A percentile compares a stretch with the other conserved stretches of the same genome.
Evolutionary conservation across 2,113 vertebrate species (phyloP).

Genomic region (Ammodytes dubius): DNA sequence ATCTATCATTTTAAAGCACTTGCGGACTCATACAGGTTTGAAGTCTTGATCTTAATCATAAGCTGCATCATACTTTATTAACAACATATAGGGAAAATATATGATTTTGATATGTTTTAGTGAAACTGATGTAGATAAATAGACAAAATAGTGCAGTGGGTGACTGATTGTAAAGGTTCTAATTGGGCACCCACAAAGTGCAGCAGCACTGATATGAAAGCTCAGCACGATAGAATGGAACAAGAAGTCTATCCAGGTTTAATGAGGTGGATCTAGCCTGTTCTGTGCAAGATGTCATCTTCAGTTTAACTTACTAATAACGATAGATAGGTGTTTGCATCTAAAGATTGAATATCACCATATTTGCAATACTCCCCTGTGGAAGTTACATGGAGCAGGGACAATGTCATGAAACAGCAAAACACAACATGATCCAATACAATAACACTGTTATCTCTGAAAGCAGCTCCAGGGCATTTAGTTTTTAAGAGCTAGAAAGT

Average conservation of each 20-base stretch:
- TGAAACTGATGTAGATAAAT: neutral
- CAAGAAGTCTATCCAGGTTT: neutral
- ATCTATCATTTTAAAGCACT: neutral
- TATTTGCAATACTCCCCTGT: neutral
- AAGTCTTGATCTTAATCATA: neutral
- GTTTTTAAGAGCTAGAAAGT: too few relatives aligned
- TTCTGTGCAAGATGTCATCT: neutral
- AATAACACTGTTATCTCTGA: too few relatives aligned
- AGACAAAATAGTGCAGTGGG: constrained; percentile 4
- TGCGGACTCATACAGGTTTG: neutral
- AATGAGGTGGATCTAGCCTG: neutral
- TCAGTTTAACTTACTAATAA: neutral
- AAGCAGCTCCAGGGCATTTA: too few relatives aligned
- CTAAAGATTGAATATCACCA: neutral
- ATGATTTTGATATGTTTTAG: too few relatives aligned
- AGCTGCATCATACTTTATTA: neutral
- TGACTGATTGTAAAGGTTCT: neutral
- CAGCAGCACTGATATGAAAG: neutral
- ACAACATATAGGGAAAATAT: neutral
- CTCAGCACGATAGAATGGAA: neutral
- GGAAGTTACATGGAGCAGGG: neutral
- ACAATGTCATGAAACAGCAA: neutral
- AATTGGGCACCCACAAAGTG: neutral
- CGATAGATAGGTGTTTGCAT: neutral
- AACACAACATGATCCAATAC: neutral